These are phyloP conservation scores for Drosophila rellima DNA, from an alignment of 2,888 invertebrate genomes.

Conservation along the genomic window DNA sequence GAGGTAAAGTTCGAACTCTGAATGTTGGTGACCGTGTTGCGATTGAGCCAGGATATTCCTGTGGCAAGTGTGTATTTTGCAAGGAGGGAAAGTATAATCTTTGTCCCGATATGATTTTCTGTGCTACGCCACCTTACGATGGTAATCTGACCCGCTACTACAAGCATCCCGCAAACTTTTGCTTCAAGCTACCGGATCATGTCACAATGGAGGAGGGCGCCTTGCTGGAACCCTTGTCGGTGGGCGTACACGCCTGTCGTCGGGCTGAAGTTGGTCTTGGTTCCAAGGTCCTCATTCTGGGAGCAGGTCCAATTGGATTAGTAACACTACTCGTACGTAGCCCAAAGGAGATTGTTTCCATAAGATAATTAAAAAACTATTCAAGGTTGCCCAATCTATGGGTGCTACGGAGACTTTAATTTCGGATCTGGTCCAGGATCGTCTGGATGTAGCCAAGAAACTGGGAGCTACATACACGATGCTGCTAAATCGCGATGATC, in stretches of 20 bases:
- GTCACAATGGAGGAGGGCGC: constrained; percentile 97
- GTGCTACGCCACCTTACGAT: constrained; percentile 97
- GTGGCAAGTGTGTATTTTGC: constrained; percentile 93
- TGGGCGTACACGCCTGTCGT: constrained; percentile 97
- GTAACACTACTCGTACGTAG: constrained; percentile 88
- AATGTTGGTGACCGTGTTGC: constrained; percentile 95
- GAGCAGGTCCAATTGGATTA: constrained; percentile 96
- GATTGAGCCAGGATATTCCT: constrained; percentile 97
- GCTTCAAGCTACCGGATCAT: constrained; percentile 95
- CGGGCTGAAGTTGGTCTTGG: constrained; percentile 92
- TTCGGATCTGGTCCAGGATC: constrained; percentile 87
- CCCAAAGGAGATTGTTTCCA: not conserved
- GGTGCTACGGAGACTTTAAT: constrained; percentile 93
- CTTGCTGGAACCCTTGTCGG: constrained; percentile 95
- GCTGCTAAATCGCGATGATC: constrained; percentile 87
- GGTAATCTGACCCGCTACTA: constrained; percentile 95
- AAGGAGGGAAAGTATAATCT: constrained; percentile 95
- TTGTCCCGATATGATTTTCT: constrained; percentile 94
- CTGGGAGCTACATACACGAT: constrained; percentile 92
- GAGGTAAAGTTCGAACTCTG: constrained; percentile 89
- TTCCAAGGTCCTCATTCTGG: constrained; percentile 90
- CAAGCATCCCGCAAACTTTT: constrained; percentile 95
- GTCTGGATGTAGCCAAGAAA: constrained; percentile 91
- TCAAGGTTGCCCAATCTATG: constrained; percentile 91
- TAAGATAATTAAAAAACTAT: not conserved